phyloP scores from a whole-genome alignment of 1,140 invertebrate species.

The Brachystomella parvula region DNA sequence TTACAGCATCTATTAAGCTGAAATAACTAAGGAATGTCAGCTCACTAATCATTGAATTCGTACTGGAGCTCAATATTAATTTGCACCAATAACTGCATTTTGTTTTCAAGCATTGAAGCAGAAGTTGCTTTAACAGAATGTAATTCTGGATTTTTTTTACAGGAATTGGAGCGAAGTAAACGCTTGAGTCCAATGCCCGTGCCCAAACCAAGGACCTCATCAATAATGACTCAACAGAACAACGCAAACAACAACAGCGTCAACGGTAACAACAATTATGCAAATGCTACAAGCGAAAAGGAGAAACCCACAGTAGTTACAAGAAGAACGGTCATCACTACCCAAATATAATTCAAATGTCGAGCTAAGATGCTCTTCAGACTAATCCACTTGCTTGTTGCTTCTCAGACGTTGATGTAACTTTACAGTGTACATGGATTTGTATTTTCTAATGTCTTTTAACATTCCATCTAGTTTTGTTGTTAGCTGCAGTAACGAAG shows the following conservation, averaged over 20 bases:
- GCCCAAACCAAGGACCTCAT: constrained; percentile 29
- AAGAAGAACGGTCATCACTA: constrained; percentile 40
- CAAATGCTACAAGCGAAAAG: constrained; percentile 22
- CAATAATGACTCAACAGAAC: constrained; percentile 26
- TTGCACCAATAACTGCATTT: no score
- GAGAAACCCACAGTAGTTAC: constrained; percentile 28
- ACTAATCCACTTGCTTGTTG: neutral
- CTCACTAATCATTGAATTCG: no score
- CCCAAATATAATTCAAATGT: constrained; percentile 38
- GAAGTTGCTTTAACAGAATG: no score
- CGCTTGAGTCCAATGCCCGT: constrained; percentile 43
- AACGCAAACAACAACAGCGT: constrained; percentile 21
- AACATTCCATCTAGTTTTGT: neutral
- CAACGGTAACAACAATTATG: neutral
- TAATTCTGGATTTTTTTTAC: neutral
- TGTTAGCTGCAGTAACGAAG: neutral
- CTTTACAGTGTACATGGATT: constrained; percentile 6
- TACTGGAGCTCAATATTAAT: no score
- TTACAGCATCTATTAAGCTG: no score
- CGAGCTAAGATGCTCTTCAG: no score
- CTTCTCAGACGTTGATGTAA: neutral
- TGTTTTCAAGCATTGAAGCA: no score
- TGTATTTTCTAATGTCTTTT: neutral
- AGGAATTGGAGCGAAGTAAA: constrained; percentile 21
- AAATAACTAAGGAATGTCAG: no score